Evolutionary conservation across 2,888 invertebrate genomes (phyloP).

Genomic region (Stenurella melanura): DNA sequence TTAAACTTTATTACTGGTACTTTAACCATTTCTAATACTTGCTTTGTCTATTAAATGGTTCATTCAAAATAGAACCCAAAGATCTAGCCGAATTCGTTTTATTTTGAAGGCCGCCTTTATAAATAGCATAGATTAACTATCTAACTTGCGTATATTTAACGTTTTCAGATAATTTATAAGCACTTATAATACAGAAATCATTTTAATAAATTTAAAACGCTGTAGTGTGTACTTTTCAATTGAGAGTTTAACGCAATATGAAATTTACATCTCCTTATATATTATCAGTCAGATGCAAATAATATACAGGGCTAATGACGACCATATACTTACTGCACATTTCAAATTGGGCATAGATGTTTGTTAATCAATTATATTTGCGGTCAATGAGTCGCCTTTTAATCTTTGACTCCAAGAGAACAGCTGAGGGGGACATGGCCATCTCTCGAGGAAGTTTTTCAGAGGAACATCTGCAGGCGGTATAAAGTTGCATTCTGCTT

Average conservation of each 20-base stretch:
- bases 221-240: not conserved
- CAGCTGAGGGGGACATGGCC: too few species aligned
- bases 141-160: conserved; percentile 31
- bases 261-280: not conserved
- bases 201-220: conserved; percentile 5
- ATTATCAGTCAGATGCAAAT: not conserved
- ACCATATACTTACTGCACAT: too few species aligned
- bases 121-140: conserved; percentile 38
- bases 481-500: too few species aligned
- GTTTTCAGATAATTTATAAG: conserved; percentile 32
- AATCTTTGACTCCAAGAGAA: too few species aligned
- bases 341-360: too few species aligned
- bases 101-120: conserved; percentile 34
- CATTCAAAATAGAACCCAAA: conserved; percentile 23
- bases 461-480: too few species aligned
- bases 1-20: conserved; percentile 71
- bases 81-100: conserved; percentile 24
- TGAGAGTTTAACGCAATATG: not conserved
- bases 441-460: too few species aligned
- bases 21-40: conserved; percentile 50
- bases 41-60: conserved; percentile 13
- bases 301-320: not conserved
- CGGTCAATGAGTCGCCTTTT: too few species aligned
- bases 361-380: too few species aligned
- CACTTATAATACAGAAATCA: conserved; percentile 20